A percentile compares a stretch with the other conserved stretches of the same genome.
These are phyloP conservation scores for Emmelina monodactyla DNA, from an alignment of 2,888 invertebrate genomes.

Conservation along the genomic window DNA sequence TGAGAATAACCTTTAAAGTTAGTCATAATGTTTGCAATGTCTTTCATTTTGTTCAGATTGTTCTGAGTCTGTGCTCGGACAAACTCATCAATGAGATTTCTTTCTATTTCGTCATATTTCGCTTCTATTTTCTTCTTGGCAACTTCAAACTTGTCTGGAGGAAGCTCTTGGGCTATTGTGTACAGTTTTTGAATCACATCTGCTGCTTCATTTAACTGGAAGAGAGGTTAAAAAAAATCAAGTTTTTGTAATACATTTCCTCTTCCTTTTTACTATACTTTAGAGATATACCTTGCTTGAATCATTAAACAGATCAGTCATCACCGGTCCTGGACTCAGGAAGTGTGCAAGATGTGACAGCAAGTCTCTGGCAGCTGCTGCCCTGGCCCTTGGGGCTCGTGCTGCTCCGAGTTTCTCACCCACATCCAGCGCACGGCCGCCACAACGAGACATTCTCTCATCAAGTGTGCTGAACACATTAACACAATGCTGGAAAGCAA, in stretches of 20 bases:
- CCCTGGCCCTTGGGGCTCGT: slow-evolving; percentile 91
- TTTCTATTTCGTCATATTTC: slow-evolving; percentile 90
- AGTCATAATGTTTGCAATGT: slow-evolving; percentile 88
- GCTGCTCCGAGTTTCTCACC: slow-evolving; percentile 98
- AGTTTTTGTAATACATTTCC: not conserved
- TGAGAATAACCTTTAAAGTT: slow-evolving; percentile 97
- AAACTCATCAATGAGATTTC: slow-evolving; percentile 93
- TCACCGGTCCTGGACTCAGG: slow-evolving; percentile 81
- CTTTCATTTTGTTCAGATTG: slow-evolving; percentile 89
- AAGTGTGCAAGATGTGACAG: slow-evolving; percentile 94
- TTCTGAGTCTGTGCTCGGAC: slow-evolving; percentile 86
- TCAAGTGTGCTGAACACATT: slow-evolving; percentile 92
- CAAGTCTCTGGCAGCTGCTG: slow-evolving; percentile 93
- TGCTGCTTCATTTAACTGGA: slow-evolving; percentile 90
- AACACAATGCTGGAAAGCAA: slow-evolving; percentile 72
- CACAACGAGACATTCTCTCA: slow-evolving; percentile 95
- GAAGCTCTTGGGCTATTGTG: slow-evolving; percentile 94
- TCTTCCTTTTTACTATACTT: not conserved
- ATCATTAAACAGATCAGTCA: slow-evolving; percentile 88
- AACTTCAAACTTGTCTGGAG: slow-evolving; percentile 83
- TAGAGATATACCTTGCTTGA: slow-evolving; percentile 69
- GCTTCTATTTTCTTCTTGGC: slow-evolving; percentile 86
- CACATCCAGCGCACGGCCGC: slow-evolving; percentile 96
- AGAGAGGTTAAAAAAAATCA: slow-evolving; percentile 12
- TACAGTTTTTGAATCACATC: slow-evolving; percentile 97